Evolutionary conservation across 2,113 vertebrate genomes (phyloP).

Genomic region (Siniperca knerii): DNA sequence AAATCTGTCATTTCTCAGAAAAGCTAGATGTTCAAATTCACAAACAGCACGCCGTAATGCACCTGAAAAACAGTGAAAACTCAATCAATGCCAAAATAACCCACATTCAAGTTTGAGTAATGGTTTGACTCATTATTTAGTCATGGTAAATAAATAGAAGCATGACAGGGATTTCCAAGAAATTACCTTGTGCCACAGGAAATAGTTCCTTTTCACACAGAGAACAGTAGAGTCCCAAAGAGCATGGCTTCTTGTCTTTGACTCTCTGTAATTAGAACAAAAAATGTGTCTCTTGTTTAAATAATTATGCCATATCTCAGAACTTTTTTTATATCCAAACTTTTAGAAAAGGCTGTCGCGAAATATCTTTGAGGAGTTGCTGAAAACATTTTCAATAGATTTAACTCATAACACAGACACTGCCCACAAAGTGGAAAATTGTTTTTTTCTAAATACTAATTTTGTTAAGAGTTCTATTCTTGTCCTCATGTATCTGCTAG

Average conservation of each 20-base stretch:
- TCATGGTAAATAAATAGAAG: not conserved
- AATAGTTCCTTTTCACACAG: slow-evolving; percentile 64
- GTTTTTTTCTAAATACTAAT: not conserved
- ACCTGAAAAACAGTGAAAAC: slow-evolving; percentile 37
- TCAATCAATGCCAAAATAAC: not conserved
- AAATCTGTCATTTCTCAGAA: slow-evolving; percentile 8
- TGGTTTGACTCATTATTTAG: not conserved
- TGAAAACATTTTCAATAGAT: not conserved
- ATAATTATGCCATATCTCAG: not conserved
- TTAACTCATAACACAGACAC: not conserved
- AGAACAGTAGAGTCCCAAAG: slow-evolving; percentile 75
- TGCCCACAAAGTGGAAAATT: not conserved
- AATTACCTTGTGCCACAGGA: slow-evolving; percentile 41
- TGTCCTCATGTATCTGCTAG: not conserved
- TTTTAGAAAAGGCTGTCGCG: not conserved
- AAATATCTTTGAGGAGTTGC: not conserved
- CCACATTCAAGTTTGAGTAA: not conserved
- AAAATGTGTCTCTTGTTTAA: not conserved
- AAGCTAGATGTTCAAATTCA: slow-evolving; percentile 10
- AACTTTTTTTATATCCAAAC: not conserved
- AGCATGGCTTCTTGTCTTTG: slow-evolving; percentile 55
- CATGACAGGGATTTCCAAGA: not conserved
- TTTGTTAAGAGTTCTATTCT: not conserved
- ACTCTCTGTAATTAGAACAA: slow-evolving; percentile 20
- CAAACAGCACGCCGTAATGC: not conserved